phyloP scores from a whole-genome alignment of 2,888 invertebrate genomes.

The Esperia sulphurella region DNA sequence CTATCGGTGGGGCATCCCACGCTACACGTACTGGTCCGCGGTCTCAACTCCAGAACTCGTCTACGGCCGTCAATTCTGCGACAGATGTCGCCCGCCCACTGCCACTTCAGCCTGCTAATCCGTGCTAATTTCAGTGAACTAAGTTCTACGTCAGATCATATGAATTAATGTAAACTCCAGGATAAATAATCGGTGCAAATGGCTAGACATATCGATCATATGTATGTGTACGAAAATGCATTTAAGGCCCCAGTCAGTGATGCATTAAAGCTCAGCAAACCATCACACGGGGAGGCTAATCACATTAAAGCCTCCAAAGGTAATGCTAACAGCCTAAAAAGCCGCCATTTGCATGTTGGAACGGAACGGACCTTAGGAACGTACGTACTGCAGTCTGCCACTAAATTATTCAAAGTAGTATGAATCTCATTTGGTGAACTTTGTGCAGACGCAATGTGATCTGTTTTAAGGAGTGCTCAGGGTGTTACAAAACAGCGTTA shows the following conservation, averaged over 20 bases:
- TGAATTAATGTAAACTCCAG: too few relatives aligned
- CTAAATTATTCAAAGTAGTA: slow-evolving; percentile 38
- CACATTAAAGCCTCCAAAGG: slow-evolving; percentile 63
- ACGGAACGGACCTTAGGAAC: slow-evolving; percentile 8
- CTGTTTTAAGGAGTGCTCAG: background rate
- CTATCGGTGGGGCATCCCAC: too few relatives aligned
- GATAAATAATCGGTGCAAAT: background rate
- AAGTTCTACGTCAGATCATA: too few relatives aligned
- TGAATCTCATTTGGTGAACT: slow-evolving; percentile 31
- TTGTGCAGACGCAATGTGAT: slow-evolving; percentile 5
- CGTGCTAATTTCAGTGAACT: too few relatives aligned
- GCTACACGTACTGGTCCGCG: too few relatives aligned
- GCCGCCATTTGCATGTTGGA: slow-evolving; percentile 45
- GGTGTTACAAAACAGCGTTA: too few relatives aligned
- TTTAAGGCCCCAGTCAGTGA: slow-evolving; percentile 35
- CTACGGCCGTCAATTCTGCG: too few relatives aligned
- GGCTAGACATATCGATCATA: slow-evolving; percentile 28
- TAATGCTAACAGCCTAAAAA: slow-evolving; percentile 58
- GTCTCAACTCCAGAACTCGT: too few relatives aligned
- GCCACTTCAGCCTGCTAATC: too few relatives aligned
- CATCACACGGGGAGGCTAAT: slow-evolving; percentile 58
- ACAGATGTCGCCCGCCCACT: too few relatives aligned
- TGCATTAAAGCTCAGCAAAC: slow-evolving; percentile 56
- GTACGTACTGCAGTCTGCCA: slow-evolving; percentile 16
- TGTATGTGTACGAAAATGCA: slow-evolving; percentile 38